Conservation (phyloP, 2,113 vertebrate species). For the Hippocampus guttulatus region DNA sequence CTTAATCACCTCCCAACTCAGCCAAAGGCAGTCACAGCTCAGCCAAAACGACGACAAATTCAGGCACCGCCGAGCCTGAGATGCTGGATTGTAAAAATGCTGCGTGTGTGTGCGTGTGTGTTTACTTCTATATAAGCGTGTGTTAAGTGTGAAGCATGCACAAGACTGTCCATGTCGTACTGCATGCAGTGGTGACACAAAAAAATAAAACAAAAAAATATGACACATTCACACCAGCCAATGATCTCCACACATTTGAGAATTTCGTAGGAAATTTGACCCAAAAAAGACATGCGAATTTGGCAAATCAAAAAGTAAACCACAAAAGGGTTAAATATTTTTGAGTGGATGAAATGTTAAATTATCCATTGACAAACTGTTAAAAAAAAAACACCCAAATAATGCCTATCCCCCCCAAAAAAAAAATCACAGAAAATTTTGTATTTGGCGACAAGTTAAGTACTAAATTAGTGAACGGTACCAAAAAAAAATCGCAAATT, state of each 20-base stretch:
- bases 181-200: conserved; percentile 66
- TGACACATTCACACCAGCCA: background rate
- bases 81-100: conserved; percentile 46
- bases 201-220: conserved; percentile 44
- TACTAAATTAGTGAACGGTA: background rate
- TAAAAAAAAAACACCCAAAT: no score
- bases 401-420: no score
- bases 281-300: no score
- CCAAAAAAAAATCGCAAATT: no score
- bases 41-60: conserved; percentile 37
- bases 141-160: conserved; percentile 67
- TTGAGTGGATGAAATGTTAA: no score
- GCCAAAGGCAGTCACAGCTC: conserved; percentile 42
- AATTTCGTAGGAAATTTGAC: background rate
- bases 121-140: conserved; percentile 9
- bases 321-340: no score
- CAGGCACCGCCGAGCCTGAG: conserved; percentile 24
- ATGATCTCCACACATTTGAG: background rate
- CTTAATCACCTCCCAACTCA: conserved; percentile 12
- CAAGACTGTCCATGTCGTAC: conserved; percentile 43
- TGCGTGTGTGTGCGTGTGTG: conserved; percentile 41
- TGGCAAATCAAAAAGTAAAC: no score
- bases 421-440: no score
- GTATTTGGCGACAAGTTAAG: background rate
- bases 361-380: no score